Percentiles rank a stretch among this genome's conserved stretches.
phyloP scores from a whole-genome alignment of 2,888 invertebrate genomes.

The Epistrophe eligans region DNA sequence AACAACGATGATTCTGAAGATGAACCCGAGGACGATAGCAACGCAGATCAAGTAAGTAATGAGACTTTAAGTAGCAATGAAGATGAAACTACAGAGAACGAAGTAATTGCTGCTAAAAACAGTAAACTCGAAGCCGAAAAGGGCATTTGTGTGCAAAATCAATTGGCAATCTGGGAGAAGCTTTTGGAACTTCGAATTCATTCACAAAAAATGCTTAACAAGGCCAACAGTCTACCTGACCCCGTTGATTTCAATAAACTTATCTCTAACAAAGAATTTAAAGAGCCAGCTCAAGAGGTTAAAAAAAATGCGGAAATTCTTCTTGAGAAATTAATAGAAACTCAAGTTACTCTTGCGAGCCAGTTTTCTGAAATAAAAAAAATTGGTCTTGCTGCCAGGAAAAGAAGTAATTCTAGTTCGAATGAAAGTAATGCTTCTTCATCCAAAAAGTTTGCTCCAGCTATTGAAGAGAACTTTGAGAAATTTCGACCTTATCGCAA shows the following conservation, averaged over 20 bases:
- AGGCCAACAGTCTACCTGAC: conserved; percentile 91
- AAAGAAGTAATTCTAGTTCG: conserved; percentile 77
- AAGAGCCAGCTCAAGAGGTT: conserved; percentile 84
- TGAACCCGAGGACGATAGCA: conserved; percentile 66
- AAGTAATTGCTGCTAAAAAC: conserved; percentile 80
- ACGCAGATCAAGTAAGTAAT: conserved; percentile 60
- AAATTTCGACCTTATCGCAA: conserved; percentile 89
- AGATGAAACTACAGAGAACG: conserved; percentile 78
- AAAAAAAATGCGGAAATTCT: conserved; percentile 86
- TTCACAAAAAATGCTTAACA: conserved; percentile 91
- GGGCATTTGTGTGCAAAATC: conserved; percentile 88
- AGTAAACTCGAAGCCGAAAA: conserved; percentile 86
- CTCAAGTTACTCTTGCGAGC: conserved; percentile 87
- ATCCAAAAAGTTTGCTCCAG: conserved; percentile 83
- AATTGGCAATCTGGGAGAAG: conserved; percentile 92
- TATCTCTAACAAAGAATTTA: conserved; percentile 85
- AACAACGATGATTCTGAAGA: conserved; percentile 52
- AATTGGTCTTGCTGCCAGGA: conserved; percentile 75
- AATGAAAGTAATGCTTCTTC: conserved; percentile 48
- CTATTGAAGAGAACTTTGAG: conserved; percentile 86
- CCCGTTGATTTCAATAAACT: conserved; percentile 85
- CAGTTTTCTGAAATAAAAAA: conserved; percentile 89
- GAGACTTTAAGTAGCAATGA: conserved; percentile 63
- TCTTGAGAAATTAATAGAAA: conserved; percentile 86
- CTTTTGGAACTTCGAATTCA: conserved; percentile 94